Conservation (phyloP, 2,888 invertebrate genomes). For the Sepiola atlantica region DNA sequence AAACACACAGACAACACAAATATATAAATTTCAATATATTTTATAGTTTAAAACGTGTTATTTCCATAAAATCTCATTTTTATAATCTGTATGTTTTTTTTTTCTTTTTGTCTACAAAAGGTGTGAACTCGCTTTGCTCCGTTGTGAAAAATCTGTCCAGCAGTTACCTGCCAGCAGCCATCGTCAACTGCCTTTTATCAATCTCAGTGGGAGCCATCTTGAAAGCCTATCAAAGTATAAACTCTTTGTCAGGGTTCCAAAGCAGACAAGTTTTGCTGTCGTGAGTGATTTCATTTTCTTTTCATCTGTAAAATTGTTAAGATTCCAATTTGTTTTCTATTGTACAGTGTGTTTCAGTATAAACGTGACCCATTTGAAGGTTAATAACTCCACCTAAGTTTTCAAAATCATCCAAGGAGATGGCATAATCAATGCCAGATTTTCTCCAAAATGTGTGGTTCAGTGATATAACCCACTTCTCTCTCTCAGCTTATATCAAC, state of each 20-base stretch:
- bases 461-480: too few species aligned
- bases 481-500: too few species aligned
- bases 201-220: slow-evolving; percentile 78
- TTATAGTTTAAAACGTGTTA: not conserved
- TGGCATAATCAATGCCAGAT: too few species aligned
- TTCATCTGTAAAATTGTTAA: not conserved
- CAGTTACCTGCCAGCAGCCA: slow-evolving; percentile 92
- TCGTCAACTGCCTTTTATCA: slow-evolving; percentile 88
- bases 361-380: too few species aligned
- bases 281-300: slow-evolving; percentile 76
- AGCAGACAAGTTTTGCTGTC: slow-evolving; percentile 84
- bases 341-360: too few species aligned
- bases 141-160: slow-evolving; percentile 95
- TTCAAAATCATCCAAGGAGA: too few species aligned
- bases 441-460: too few species aligned
- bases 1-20: too few species aligned
- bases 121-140: slow-evolving; percentile 91
- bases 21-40: not conserved
- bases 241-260: slow-evolving; percentile 72
- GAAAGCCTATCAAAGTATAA: slow-evolving; percentile 67
- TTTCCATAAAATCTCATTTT: not conserved
- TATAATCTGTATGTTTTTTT: not conserved
- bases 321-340: too few species aligned
- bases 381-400: too few species aligned
- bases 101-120: slow-evolving; percentile 74